Evolutionary conservation across 1,140 invertebrate genomes (phyloP), one percentile per base, ranked within the genome.

Genomic region (Galendromus occidentalis): DNA sequence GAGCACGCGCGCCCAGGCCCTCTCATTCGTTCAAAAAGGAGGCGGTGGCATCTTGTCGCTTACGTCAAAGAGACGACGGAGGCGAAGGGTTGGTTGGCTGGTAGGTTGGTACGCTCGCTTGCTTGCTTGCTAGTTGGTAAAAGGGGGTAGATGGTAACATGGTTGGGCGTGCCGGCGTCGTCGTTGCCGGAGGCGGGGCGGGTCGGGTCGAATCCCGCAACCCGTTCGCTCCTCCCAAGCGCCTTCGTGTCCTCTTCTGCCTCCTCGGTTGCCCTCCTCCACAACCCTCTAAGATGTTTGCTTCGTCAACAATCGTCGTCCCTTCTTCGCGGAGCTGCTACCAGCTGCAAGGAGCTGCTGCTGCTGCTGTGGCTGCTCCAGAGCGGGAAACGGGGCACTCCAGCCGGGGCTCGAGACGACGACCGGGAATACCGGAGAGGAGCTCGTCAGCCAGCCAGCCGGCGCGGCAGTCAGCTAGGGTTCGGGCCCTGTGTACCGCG

Each of bases 201-300:
- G 33, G 51, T 25, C 51, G 22, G 51, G 25, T 59, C 51, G 51
- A 33, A 25, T 59, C 51, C 51, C 51, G 33, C 22, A 59, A 59
- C 51, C 51, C 51, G 51, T 59, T 59, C 51, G 51, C 51, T 59
- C 51, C 51, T 59, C 51, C 51, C 51, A 29, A 25, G 51, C 22
- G 25, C 22, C 14, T 14, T 14, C 51, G 51, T 33, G 33, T 20
- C 51, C 51, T 20, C 5, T 17, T 33, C 51, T 59, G 51, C 22
- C 51, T 25, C 14, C 51, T 25, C 51, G 25, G 25, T 33, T 25
- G 51, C 51, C 51, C 51, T 25, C 51, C 51, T 59, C 14, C 51
- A 59, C 51, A 33, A 59, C 51, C 51, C 51, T 59, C 51, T 59
- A 59, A 59, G 51, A 59, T 59, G 51, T 59, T 59, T 59, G 51